phyloP scores from a whole-genome alignment of 2,113 vertebrate genomes.

The Sturnira hondurensis region DNA sequence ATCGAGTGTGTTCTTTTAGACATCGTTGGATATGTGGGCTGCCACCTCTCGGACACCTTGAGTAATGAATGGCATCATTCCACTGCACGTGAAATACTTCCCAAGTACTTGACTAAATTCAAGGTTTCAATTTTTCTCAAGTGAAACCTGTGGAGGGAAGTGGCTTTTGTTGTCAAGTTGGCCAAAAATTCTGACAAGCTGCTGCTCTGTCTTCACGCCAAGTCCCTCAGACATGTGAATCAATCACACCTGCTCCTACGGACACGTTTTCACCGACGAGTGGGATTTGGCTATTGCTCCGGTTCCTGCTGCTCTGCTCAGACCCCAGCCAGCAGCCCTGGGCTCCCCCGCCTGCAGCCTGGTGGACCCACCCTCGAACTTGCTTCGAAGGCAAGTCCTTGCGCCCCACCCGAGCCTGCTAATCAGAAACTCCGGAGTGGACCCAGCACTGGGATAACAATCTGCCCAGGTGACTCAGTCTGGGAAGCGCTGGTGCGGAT shows the following conservation, averaged over 20 bases:
- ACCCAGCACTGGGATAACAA: neutral
- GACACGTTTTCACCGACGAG: fast-evolving
- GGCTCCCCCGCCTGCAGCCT: neutral
- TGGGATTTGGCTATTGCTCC: neutral
- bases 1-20: neutral
- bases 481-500: fast-evolving
- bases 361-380: neutral
- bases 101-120: neutral
- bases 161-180: neutral
- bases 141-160: fast-evolving
- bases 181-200: neutral
- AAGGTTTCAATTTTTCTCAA: neutral
- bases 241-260: neutral
- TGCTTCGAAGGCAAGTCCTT: neutral
- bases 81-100: neutral
- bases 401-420: neutral
- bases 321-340: neutral
- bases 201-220: neutral
- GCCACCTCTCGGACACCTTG: fast-evolving
- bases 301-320: neutral
- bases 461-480: neutral
- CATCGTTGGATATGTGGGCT: neutral
- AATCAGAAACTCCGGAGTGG: neutral
- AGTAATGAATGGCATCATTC: neutral
- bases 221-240: neutral